Evolutionary conservation across 1,140 invertebrate genomes (phyloP).

Genomic region (Araneus ventricosus): DNA sequence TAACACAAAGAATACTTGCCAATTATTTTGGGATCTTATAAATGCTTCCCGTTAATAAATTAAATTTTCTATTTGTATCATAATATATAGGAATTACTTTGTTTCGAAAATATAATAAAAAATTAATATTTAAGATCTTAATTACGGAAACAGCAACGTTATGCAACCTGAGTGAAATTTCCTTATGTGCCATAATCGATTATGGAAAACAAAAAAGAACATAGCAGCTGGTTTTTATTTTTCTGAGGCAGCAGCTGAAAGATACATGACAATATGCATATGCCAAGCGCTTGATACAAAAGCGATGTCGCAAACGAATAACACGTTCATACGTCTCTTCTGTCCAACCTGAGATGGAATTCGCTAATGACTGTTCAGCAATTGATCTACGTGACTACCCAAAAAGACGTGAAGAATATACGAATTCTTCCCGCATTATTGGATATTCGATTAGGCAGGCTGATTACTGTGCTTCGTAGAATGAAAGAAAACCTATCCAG

Average conservation of each 20-base stretch:
- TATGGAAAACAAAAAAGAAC: not conserved
- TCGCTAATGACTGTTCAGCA: not conserved
- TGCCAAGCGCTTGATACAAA: not conserved
- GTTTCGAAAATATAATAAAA: no score
- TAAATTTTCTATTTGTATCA: no score
- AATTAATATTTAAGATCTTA: no score
- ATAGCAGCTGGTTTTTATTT: not conserved
- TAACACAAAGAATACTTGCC: no score
- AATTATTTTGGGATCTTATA: no score
- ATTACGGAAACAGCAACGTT: no score
- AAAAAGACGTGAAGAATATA: not conserved
- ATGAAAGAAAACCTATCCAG: not conserved
- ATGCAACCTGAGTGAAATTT: no score
- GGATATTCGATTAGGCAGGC: not conserved
- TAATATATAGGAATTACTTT: no score
- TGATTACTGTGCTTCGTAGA: not conserved
- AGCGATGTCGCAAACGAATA: not conserved
- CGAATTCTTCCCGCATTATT: not conserved
- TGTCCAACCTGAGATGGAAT: not conserved
- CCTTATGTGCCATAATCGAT: not conserved
- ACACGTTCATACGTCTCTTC: not conserved
- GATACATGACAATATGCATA: not conserved
- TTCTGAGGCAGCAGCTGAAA: not conserved
- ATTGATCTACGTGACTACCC: not conserved
- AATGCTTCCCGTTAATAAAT: no score